Conservation (phyloP, 2,888 invertebrate genomes). For the Lasioglossum zephyrum region DNA sequence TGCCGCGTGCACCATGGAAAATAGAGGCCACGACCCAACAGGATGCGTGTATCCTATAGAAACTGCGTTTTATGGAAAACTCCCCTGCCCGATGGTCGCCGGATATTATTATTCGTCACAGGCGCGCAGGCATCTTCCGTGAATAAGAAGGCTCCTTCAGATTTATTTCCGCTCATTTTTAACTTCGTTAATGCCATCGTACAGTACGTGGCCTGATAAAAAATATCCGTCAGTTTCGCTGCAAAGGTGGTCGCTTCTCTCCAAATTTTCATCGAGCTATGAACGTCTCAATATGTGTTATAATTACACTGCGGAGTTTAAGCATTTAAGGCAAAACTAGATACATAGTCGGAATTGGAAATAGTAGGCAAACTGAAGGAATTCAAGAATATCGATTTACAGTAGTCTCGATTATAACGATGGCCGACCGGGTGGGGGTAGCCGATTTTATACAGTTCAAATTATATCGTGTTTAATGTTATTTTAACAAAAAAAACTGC, state of each 20-base stretch:
- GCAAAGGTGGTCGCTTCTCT: background rate
- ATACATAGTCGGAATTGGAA: background rate
- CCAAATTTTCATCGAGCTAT: background rate
- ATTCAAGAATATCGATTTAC: no score
- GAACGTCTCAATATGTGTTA: no score
- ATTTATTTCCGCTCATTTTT: background rate
- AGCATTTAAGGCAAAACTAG: background rate
- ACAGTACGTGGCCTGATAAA: background rate
- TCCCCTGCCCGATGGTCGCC: conserved; percentile 13
- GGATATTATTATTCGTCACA: conserved; percentile 25
- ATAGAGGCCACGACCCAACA: conserved; percentile 41
- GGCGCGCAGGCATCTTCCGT: conserved; percentile 18
- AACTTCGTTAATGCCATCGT: background rate
- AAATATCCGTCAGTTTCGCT: background rate
- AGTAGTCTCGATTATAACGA: no score
- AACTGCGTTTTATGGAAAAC: conserved; percentile 32
- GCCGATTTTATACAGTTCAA: no score
- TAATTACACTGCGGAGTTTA: no score
- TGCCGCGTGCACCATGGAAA: conserved; percentile 20
- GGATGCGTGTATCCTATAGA: conserved; percentile 63
- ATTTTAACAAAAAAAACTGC: no score
- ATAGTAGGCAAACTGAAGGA: background rate
- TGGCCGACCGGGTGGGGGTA: no score
- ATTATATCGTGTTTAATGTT: no score
- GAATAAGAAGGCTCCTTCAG: conserved; percentile 7